Evolutionary conservation across 1,140 invertebrate species (phyloP).

Genomic region (Drosophila albomicans): DNA sequence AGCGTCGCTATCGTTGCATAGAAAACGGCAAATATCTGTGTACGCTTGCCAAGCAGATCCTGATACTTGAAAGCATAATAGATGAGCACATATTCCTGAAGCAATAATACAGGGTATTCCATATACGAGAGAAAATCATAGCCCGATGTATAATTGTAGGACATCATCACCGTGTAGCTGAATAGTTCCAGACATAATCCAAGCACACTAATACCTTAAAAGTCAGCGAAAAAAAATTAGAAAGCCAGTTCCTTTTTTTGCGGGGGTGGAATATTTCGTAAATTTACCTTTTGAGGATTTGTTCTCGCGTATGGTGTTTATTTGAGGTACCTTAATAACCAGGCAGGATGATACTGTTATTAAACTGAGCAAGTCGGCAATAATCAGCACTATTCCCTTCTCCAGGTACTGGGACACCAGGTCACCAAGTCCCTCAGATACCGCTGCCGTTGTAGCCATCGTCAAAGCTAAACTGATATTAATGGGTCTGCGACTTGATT

Average conservation of each 20-base stretch:
- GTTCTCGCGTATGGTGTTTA: slow-evolving; percentile 86
- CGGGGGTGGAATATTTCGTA: slow-evolving; percentile 5
- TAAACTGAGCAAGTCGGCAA: slow-evolving; percentile 87
- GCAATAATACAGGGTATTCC: slow-evolving; percentile 89
- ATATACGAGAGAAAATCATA: slow-evolving; percentile 89
- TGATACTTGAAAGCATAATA: slow-evolving; percentile 88
- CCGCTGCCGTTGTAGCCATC: slow-evolving; percentile 25
- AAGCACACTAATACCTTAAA: slow-evolving; percentile 67
- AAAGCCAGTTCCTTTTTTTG: slow-evolving; percentile 1
- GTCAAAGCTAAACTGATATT: slow-evolving; percentile 35
- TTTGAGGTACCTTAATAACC: slow-evolving; percentile 89
- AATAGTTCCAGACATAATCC: slow-evolving; percentile 83
- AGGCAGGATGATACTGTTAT: slow-evolving; percentile 88
- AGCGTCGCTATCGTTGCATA: slow-evolving; percentile 86
- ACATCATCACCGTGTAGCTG: slow-evolving; percentile 89
- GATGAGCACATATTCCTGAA: slow-evolving; percentile 89
- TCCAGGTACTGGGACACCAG: slow-evolving; percentile 67
- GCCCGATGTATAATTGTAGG: slow-evolving; percentile 88
- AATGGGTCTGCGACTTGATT: slow-evolving; percentile 31
- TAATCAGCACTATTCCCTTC: slow-evolving; percentile 70
- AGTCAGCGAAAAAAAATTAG: background rate
- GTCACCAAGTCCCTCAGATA: slow-evolving; percentile 37
- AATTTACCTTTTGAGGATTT: slow-evolving; percentile 86
- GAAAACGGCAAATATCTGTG: slow-evolving; percentile 83
- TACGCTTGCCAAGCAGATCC: slow-evolving; percentile 85